Percentiles rank a stretch among this genome's conserved stretches.
Conservation (phyloP, 2,113 vertebrate genomes). For the Oncorhynchus nerka region DNA sequence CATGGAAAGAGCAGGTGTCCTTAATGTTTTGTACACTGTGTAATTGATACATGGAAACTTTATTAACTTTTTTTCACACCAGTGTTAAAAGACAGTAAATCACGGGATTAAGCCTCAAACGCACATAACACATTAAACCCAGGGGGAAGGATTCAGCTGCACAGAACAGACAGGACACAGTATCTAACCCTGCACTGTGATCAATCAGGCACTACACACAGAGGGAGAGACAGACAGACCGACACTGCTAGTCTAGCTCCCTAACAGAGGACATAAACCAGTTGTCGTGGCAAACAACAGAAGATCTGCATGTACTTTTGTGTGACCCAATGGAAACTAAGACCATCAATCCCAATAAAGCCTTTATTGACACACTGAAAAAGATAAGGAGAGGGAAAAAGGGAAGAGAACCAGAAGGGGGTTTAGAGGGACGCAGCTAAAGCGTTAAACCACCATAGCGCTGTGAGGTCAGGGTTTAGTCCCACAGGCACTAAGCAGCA, state of each 20-base stretch:
- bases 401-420: not conserved
- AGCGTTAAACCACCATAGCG: constrained; percentile 65
- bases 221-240: no score
- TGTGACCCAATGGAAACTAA: constrained; percentile 50
- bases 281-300: constrained; percentile 32
- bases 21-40: not conserved
- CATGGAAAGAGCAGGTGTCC: no score
- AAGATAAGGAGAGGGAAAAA: not conserved
- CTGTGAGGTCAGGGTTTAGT: constrained; percentile 67
- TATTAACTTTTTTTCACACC: constrained; percentile 57
- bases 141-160: constrained; percentile 61
- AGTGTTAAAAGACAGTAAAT: constrained; percentile 56
- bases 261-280: constrained; percentile 50
- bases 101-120: constrained; percentile 48
- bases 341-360: constrained; percentile 62
- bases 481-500: constrained; percentile 75
- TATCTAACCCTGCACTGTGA: constrained; percentile 32
- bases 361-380: constrained; percentile 33
- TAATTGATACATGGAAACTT: constrained; percentile 18
- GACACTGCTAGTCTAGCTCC: no score
- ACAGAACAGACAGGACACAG: constrained; percentile 40
- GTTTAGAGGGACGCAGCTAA: constrained; percentile 59
- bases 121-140: constrained; percentile 65
- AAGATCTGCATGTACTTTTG: constrained; percentile 19
- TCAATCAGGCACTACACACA: constrained; percentile 38